phyloP scores from a whole-genome alignment of 1,140 invertebrate genomes.

The Trichogramma pretiosum region DNA sequence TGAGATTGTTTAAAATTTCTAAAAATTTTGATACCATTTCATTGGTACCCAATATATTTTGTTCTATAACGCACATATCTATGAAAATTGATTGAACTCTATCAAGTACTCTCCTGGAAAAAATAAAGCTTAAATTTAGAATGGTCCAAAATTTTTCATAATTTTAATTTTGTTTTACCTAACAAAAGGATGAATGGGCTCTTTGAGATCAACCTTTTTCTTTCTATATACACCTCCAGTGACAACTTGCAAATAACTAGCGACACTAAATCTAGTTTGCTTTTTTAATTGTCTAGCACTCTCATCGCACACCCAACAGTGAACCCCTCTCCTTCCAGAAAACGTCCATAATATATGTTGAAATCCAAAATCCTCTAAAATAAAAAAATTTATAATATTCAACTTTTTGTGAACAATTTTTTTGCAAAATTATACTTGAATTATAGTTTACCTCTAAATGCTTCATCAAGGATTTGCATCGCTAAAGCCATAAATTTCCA shows the following conservation, averaged over 20 bases:
- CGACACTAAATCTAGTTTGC: conserved; percentile 52
- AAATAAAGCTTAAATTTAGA: conserved; percentile 35
- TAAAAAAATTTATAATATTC: background rate
- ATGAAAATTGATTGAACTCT: conserved; percentile 64
- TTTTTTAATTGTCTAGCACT: conserved; percentile 58
- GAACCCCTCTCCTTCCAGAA: conserved; percentile 90
- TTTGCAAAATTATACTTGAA: conserved; percentile 1
- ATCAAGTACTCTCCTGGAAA: conserved; percentile 53
- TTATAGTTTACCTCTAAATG: conserved; percentile 60
- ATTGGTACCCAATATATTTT: conserved; percentile 62
- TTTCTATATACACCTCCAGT: conserved; percentile 63
- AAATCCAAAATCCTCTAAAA: conserved; percentile 83
- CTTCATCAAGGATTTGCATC: conserved; percentile 74
- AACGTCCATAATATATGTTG: conserved; percentile 92
- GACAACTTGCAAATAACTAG: conserved; percentile 79
- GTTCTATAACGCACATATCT: conserved; percentile 58
- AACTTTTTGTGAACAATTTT: background rate
- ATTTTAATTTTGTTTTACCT: conserved; percentile 55
- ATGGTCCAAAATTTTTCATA: conserved; percentile 31
- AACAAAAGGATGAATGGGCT: conserved; percentile 68
- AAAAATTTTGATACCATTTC: conserved; percentile 57
- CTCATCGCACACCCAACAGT: conserved; percentile 95
- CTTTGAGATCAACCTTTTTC: conserved; percentile 66
- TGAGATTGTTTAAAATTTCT: conserved; percentile 55
- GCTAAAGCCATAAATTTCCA: conserved; percentile 93